These are phyloP conservation scores for Platysteira castanea DNA, from an alignment of 2,113 vertebrate species.

Conservation along the genomic window DNA sequence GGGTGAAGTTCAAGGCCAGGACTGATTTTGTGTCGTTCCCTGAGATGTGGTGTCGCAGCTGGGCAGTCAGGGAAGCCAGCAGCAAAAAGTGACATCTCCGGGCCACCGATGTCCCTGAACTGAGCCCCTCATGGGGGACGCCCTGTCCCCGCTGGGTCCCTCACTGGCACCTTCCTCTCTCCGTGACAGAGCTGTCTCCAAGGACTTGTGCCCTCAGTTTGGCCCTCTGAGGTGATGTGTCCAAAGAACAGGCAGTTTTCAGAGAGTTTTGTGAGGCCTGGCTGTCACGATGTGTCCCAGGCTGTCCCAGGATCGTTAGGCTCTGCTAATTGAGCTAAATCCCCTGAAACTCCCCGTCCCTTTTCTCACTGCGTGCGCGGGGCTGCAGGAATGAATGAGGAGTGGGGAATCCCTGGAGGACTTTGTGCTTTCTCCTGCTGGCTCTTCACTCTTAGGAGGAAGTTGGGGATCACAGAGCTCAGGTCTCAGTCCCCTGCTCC, in stretches of 20 bases:
- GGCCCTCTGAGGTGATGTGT: not conserved
- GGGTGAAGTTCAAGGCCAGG: not conserved
- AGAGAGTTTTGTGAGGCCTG: not conserved
- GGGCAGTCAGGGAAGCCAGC: not conserved
- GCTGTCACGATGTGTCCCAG: not conserved
- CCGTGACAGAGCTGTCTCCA: not conserved
- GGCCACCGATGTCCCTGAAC: accelerated
- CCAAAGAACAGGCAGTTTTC: not conserved
- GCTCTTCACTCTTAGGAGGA: not conserved
- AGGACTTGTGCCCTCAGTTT: not conserved
- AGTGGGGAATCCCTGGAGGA: not conserved
- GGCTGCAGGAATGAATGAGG: not conserved
- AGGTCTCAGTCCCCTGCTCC: not conserved
- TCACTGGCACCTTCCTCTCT: not conserved
- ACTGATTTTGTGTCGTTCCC: not conserved
- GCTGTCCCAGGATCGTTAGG: no score
- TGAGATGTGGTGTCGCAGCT: not conserved
- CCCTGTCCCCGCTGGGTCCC: accelerated
- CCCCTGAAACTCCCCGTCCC: accelerated
- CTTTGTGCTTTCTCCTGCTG: not conserved
- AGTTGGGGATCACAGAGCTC: not conserved
- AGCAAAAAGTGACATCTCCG: not conserved
- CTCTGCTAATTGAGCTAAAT: not conserved
- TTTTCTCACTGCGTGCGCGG: not conserved
- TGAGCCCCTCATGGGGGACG: not conserved